phyloP scores from a whole-genome alignment of 2,888 invertebrate genomes.

The Argynnis bischoffii region DNA sequence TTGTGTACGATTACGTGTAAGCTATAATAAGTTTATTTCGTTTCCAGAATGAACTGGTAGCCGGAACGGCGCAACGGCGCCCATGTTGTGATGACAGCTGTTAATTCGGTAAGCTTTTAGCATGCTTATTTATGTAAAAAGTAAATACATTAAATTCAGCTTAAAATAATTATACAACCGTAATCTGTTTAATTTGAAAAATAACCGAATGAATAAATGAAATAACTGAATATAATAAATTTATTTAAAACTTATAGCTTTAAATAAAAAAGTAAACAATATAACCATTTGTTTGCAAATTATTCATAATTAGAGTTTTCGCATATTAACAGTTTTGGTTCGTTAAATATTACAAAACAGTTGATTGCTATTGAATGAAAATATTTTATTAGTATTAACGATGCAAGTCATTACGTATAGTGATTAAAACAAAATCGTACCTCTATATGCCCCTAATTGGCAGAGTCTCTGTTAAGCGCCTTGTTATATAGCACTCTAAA shows the following conservation, averaged over 20 bases:
- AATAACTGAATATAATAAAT: no score
- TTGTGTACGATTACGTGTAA: slow-evolving; percentile 23
- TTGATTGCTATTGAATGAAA: slow-evolving; percentile 15
- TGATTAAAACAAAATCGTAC: slow-evolving; percentile 27
- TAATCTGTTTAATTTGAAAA: background rate
- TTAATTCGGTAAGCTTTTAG: slow-evolving; percentile 83
- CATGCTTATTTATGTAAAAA: slow-evolving; percentile 12
- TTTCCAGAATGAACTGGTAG: slow-evolving; percentile 72
- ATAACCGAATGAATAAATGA: no score
- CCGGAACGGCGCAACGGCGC: slow-evolving; percentile 51
- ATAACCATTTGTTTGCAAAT: background rate
- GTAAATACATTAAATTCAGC: slow-evolving; percentile 14
- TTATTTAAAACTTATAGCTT: no score
- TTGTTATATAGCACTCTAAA: slow-evolving; percentile 34
- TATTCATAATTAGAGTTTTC: background rate
- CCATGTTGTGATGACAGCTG: slow-evolving; percentile 82
- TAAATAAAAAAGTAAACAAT: background rate
- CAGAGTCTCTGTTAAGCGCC: slow-evolving; percentile 52
- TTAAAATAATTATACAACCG: slow-evolving; percentile 12
- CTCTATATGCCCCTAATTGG: slow-evolving; percentile 64
- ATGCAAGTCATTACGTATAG: slow-evolving; percentile 27
- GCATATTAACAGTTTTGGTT: slow-evolving; percentile 9
- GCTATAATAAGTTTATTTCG: slow-evolving; percentile 49
- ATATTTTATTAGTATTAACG: slow-evolving; percentile 20
- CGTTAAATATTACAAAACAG: slow-evolving; percentile 17